These are phyloP conservation scores for Meloidogyne exigua DNA, from an alignment of 1,140 invertebrate genomes.

Conservation along the genomic window DNA sequence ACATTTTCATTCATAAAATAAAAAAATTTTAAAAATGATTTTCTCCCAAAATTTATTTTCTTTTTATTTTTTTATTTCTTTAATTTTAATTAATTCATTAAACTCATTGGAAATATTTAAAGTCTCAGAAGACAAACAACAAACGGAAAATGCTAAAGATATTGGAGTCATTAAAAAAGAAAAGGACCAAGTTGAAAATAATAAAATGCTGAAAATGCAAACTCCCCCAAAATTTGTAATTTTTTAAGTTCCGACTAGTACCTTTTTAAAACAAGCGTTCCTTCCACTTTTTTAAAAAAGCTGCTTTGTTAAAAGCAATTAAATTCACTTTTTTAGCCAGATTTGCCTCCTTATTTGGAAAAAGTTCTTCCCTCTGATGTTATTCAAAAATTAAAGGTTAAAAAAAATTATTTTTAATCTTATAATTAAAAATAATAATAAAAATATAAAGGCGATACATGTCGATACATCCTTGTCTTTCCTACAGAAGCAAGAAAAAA, in stretches of 20 bases:
- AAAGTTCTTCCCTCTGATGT: constrained; percentile 46
- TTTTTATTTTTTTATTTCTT: neutral
- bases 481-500: constrained; percentile 51
- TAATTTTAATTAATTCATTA: neutral
- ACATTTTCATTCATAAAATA: neutral
- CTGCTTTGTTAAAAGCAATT: neutral
- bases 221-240: neutral
- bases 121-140: neutral
- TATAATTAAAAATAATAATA: too few species aligned
- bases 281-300: neutral
- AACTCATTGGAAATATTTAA: neutral
- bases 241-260: neutral
- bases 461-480: constrained; percentile 37
- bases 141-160: neutral
- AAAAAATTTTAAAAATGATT: neutral
- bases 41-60: neutral
- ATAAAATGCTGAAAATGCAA: neutral
- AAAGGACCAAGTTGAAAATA: neutral
- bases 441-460: constrained; percentile 37
- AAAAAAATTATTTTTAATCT: neutral
- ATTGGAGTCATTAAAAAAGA: neutral
- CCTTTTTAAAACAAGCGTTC: neutral
- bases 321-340: constrained; percentile 34
- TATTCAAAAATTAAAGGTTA: constrained; percentile 38
- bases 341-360: constrained; percentile 46